Base-by-base conservation (phyloP, 1,140 invertebrate species). In the Tetragnatha versicolor region DNA sequence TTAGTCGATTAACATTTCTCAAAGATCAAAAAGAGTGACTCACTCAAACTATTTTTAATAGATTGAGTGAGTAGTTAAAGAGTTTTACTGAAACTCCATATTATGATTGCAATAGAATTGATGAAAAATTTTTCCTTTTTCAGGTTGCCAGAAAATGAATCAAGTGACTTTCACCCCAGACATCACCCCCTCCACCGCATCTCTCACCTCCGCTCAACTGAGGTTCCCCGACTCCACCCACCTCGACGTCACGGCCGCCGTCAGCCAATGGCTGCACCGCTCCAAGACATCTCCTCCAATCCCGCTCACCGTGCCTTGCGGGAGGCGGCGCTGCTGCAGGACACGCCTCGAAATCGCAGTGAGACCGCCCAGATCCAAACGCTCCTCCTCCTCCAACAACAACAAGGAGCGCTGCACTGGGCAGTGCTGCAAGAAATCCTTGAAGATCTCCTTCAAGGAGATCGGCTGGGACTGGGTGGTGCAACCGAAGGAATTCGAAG, bases 381-480 rank as follows among this genome's bases (percentile, higher is more conserved):
- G 73, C 12, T 31, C 42, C 2, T n/a, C 14, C 3, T 17, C 29
- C 6, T 20, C 53, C 0, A 12, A 29, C 25, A 42, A 42, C 14
- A 39, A 42, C 31, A 14, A 33, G 10, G n/a, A n/a, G n/a, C n/a
- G n/a, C n/a, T 73, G 61, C 6, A 47, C 10, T 1, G 10, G 42
- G 3, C 3, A 60, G 7, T 92, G 91, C 81, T 92, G 91, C 81
- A 85, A 91, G 31, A 90, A 91, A 83, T 85, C 88, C 27, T 89
- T 92, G 87, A 87, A 87, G 33, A 90, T 92, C 2, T 87, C 87
- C 27, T 92, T 92, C 81, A 89, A 89, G 65, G 88, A 92, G n/a
- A 85, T 93, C 68, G 90, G 89, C 6, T 91, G 91, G 85, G 89
- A 90, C 75, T 91, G 90, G 79, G 91, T 93, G 42, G 86, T 92